A percentile compares a stretch with the other conserved stretches of the same genome.
These are phyloP conservation scores for Drosophila ironensis DNA, from an alignment of 1,140 invertebrate species.

Conservation along the genomic window DNA sequence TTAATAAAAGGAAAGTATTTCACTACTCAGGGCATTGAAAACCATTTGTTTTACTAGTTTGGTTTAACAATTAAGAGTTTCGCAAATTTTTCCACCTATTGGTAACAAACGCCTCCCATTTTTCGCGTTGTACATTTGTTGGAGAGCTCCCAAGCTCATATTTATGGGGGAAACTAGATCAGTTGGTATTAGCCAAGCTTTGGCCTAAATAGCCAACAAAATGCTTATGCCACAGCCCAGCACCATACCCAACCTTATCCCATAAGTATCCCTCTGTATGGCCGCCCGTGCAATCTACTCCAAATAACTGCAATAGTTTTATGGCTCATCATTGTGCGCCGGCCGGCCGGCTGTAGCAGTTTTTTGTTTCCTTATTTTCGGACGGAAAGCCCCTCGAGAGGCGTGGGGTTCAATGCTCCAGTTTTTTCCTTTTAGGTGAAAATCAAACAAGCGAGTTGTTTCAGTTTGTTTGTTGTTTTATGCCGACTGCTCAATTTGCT, in stretches of 20 bases:
- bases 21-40: no score
- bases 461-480: conserved; percentile 38
- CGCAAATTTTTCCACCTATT: no score
- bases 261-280: conserved; percentile 26
- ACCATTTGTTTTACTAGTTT: no score
- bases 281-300: conserved; percentile 28
- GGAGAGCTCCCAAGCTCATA: neutral
- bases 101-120: neutral
- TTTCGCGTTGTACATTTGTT: no score
- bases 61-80: no score
- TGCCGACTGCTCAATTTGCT: conserved; percentile 60
- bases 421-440: conserved; percentile 2
- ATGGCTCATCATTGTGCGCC: conserved; percentile 50
- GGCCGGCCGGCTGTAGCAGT: no score
- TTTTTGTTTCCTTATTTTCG: no score
- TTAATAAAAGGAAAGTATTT: no score
- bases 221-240: conserved; percentile 1
- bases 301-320: conserved; percentile 64
- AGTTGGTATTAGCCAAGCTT: conserved; percentile 6
- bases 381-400: conserved; percentile 51
- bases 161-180: conserved; percentile 22
- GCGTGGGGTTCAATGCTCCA: conserved; percentile 51
- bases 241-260: neutral
- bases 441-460: conserved; percentile 4
- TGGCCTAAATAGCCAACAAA: conserved; percentile 20